phyloP scores from a whole-genome alignment of 2,797 vertebrate genomes.

The Eurystomus glaucurus region DNA sequence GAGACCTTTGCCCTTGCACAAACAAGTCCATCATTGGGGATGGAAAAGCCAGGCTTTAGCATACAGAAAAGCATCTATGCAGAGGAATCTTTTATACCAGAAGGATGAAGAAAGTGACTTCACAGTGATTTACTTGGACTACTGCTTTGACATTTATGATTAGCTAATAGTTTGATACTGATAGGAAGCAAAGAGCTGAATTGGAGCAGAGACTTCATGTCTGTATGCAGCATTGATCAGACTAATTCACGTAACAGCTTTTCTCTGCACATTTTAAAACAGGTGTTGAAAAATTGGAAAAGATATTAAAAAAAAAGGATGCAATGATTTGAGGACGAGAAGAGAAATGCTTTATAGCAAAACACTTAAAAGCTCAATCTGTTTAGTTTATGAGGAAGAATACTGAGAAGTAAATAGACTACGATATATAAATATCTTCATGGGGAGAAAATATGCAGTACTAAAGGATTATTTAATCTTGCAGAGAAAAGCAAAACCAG shows the following conservation, averaged over 20 bases:
- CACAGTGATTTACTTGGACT: background rate
- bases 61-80: rapidly evolving
- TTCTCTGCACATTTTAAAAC: background rate
- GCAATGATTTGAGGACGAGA: background rate
- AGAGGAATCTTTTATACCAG: background rate
- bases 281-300: conserved; percentile 6
- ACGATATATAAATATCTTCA: conserved; percentile 39
- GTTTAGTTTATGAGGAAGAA: conserved; percentile 50
- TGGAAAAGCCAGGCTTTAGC: background rate
- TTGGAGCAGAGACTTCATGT: background rate
- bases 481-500: conserved; percentile 14
- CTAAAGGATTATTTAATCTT: conserved; percentile 47
- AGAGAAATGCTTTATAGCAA: conserved; percentile 39
- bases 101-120: background rate
- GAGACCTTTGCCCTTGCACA: background rate
- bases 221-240: background rate
- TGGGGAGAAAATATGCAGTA: background rate
- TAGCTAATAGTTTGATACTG: background rate
- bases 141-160: background rate
- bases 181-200: background rate
- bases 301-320: background rate
- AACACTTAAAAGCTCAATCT: conserved; percentile 46
- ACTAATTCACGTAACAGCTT: background rate
- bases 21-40: background rate
- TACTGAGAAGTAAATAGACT: conserved; percentile 33